Evolutionary conservation across 1,140 invertebrate species (phyloP), one percentile per base, ranked within the genome.

Genomic region (Mercenaria mercenaria): DNA sequence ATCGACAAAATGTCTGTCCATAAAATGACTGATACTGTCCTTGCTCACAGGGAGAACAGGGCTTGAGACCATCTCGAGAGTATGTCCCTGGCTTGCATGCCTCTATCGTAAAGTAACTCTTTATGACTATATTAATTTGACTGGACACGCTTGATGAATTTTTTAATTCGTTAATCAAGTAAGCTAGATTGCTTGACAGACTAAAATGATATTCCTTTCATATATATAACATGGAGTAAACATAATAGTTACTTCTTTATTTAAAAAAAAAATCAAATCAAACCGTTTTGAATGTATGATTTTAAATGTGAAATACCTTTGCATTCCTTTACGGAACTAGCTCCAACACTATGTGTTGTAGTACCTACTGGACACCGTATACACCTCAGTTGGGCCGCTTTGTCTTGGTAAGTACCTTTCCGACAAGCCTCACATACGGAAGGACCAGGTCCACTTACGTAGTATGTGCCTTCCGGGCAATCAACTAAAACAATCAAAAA

Each of bases 381-480:
- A 59, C 83, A 86, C 11, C 2, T 3, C 29, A 34, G 6, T n/a
- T 67, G 64, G 37, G 34, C 83, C 10, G 47, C 50, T 76, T 56
- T 34, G 47, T 72, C 69, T 52, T 86, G 83, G 37, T 32, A 86
- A 23, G 37, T 47, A 1, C 83, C 69, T 41, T 86, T 86, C 13
- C n/a, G 0, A 86, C 83, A 86, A n/a, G 20, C 41, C 26, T 72
- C 34, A 59, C 83, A 86, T 13, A 20, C 34, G 11, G 34, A 0
- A 1, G 37, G 2, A 41, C 37, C 15, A 3, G 1, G 11, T 20
- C 20, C 26, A 18, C 32, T 59, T 32, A 4, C 29, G 39, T 74
- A 86, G 32, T 76, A 59, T 1, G 83, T 76, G 11, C 83, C 83
- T 34, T 72, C 64, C 18, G 83, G 83, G 59, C 83, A 86, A 56